Percentiles rank a stretch among this genome's conserved stretches.
Conservation (phyloP, 2,888 invertebrate species). For the Himalopsyche anomala region DNA sequence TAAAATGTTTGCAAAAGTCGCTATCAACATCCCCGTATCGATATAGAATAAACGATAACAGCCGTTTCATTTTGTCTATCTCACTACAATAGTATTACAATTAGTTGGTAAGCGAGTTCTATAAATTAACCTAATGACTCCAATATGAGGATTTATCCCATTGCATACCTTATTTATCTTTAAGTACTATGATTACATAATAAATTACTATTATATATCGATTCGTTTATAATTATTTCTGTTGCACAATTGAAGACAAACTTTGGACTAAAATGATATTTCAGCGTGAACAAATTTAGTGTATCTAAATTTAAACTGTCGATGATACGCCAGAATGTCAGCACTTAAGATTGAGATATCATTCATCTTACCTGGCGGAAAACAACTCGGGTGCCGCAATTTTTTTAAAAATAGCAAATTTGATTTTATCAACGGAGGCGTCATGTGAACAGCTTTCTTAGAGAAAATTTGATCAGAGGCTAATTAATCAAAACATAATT, state of each 20-base stretch:
- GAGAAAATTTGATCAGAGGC: too few relatives aligned
- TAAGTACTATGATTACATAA: slow-evolving; percentile 32
- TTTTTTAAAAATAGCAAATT: neutral
- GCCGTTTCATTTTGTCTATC: slow-evolving; percentile 4
- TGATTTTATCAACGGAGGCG: neutral
- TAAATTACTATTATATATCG: neutral
- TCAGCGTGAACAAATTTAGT: neutral
- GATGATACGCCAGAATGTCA: neutral
- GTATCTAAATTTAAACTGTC: neutral
- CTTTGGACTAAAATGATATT: neutral
- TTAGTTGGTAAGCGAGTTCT: slow-evolving; percentile 22
- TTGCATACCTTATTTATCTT: slow-evolving; percentile 22
- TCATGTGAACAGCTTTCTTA: neutral
- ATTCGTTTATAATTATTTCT: slow-evolving; percentile 19
- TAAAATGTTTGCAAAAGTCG: slow-evolving; percentile 24
- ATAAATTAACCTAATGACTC: slow-evolving; percentile 52
- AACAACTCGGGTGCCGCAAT: neutral
- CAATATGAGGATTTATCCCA: slow-evolving; percentile 35
- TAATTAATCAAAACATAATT: too few relatives aligned
- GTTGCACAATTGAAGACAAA: neutral
- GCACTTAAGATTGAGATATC: neutral
- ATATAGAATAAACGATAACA: slow-evolving; percentile 31
- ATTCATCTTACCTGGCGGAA: neutral
- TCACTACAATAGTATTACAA: slow-evolving; percentile 33
- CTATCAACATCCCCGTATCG: neutral